Evolutionary conservation across 2,113 vertebrate species (phyloP).

Genomic region (Pituophis catenifer): DNA sequence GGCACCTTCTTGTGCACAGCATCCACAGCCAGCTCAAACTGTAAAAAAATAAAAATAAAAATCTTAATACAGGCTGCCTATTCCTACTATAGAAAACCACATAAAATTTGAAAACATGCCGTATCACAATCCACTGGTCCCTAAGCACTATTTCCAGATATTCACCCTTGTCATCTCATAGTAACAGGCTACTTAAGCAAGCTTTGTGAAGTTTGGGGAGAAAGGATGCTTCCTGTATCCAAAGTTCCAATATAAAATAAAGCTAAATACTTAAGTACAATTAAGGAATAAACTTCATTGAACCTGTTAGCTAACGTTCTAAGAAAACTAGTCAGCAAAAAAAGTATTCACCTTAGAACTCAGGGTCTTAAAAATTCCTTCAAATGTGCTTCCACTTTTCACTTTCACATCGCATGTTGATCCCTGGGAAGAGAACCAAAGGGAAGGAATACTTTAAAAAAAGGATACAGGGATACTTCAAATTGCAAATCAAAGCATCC

Average conservation of each 20-base stretch:
- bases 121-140: neutral
- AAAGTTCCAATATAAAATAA: neutral
- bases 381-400: slow-evolving; percentile 86
- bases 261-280: neutral
- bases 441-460: neutral
- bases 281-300: neutral
- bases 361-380: slow-evolving; percentile 89
- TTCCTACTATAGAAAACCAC: neutral
- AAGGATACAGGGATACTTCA: neutral
- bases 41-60: neutral
- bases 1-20: slow-evolving; percentile 81
- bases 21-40: slow-evolving; percentile 91
- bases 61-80: neutral
- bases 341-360: slow-evolving; percentile 81
- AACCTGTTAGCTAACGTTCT: neutral
- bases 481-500: neutral
- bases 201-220: neutral
- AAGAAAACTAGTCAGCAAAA: neutral
- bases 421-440: slow-evolving; percentile 65
- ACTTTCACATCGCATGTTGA: slow-evolving; percentile 89
- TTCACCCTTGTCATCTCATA: neutral
- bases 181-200: neutral
- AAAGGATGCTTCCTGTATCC: neutral
- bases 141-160: neutral
- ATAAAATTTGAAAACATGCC: neutral